Evolutionary conservation across 2,113 vertebrate species (phyloP), one percentile per base, ranked within the genome.

Genomic region (Chaetops frenatus): DNA sequence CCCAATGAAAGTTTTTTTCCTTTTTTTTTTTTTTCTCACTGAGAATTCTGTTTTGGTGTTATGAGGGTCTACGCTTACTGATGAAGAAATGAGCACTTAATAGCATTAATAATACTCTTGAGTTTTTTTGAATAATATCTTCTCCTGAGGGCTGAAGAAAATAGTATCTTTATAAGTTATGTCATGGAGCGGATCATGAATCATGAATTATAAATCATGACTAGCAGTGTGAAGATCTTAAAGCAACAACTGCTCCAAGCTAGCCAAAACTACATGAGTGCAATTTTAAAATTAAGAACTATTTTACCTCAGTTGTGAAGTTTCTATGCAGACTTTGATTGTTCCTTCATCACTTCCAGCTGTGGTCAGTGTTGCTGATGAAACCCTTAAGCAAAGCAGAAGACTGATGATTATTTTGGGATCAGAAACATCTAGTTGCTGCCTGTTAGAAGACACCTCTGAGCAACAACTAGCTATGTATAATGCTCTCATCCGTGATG

Each of bases 301-400:
- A 12, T 47, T 82, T 80, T 66, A 51, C 11, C 9, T 18, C 9
- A 28, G 31, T 31, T 64, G 19, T 67, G 38, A 92, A 51, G 23
- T 88, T 81, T 57, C 79, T 71, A 0, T 92, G 47, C 47, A 62
- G 10, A 42, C 9, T 86, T 73, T 74, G 58, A 40, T 88, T 42
- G 9, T 92, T 88, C 24, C 44, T 94, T 83, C 33, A 76, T 80
- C 57, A 14, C 79, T 94, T 95, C 11, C 96, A 99, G 99, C 98
- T 61, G 84, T 98, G 23, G 97, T 98, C 79, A 98, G 97, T 44
- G 97, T 98, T 9, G 97, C 98, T 13, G 98, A 99, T 40, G 98
- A 99, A 86, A 98, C 95, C 33, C 97, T 99, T 24, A 96, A 97
- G 51, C 97, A 98, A 76, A 99, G 99, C 90, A 98, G 98, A 72